Percentiles rank a stretch among this genome's conserved stretches.
phyloP scores from a whole-genome alignment of 2,113 vertebrate species.

The Tragelaphus buxtoni region DNA sequence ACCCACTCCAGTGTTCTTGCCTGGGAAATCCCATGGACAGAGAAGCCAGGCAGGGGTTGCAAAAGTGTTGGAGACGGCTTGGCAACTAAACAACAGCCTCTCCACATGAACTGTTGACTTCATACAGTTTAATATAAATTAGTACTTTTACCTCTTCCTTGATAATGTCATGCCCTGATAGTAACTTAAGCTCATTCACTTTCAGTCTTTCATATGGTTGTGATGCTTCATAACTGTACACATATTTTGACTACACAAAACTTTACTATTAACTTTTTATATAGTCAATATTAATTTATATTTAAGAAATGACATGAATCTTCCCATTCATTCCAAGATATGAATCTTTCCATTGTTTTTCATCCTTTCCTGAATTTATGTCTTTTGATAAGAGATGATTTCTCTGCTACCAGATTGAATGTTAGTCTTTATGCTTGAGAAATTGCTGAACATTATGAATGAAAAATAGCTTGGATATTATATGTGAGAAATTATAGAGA shows the following conservation, averaged over 20 bases:
- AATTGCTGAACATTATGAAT: not conserved
- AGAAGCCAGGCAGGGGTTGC: not conserved
- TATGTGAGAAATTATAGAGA: not conserved
- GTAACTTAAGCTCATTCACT: not conserved
- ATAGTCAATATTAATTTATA: not conserved
- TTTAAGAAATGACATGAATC: not conserved
- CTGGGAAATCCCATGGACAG: not conserved
- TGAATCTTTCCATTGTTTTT: not conserved
- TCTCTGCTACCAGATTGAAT: not conserved
- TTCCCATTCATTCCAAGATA: not conserved
- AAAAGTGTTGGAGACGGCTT: not conserved
- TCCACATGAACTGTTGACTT: not conserved
- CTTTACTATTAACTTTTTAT: not conserved
- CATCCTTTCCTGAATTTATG: not conserved
- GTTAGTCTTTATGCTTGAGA: not conserved
- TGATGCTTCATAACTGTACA: not conserved
- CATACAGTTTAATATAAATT: not conserved
- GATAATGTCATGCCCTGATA: not conserved
- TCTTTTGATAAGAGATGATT: not conserved
- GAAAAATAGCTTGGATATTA: not conserved
- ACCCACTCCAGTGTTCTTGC: not conserved
- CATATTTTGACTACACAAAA: not conserved
- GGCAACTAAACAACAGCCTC: not conserved
- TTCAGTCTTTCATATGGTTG: not conserved
- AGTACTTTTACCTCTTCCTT: not conserved